Evolutionary conservation across 2,113 vertebrate genomes (phyloP), one percentile per base, ranked within the genome.

Genomic region (Choloepus hoffmanni): DNA sequence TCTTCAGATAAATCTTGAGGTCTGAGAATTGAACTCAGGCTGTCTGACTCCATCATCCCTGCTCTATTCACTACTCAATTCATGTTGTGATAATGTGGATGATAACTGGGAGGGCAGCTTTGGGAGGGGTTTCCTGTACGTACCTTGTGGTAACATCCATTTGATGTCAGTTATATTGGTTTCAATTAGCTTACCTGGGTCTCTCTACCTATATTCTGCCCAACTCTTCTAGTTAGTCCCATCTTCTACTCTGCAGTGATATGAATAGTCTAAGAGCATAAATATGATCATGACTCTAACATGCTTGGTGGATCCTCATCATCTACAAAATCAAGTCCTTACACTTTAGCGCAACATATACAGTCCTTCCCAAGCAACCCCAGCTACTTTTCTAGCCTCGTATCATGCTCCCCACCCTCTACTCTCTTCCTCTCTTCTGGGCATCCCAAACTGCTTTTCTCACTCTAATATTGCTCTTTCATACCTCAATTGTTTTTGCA

Each of bases 371-470:
- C 40, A 55, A 18, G 26, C 1, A 45, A 12, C 16, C 30, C 36
- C 15, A 21, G 2, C 19, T 43, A 9, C 70, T 33, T 62, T 76
- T 18, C 10, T 60, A 63, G 40, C 5, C 45, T 63, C 28, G 1
- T 30, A 3, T 53, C 48, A 26, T 16, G 13, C 3, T 67, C 33
- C 40, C 23, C 3, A 13, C 0, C 1, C 1, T 0, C 7, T 70
- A 13, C 21, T 12, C 21, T 7, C 40, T 7, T 7, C 5, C 43
- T 67, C 33, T 82, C 74, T 94, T 62, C 40, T 24, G 43, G 40
- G 19, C 48, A n/a, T 10, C 58, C 21, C 36, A 30, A 23, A 76
- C 14, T 48, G 43, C 36, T 79, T 90, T 90, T 62, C 88, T 87
- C 85, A 30, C 15, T 50, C 48, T 60, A 50, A 55, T 65, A 15